A percentile compares a stretch with the other conserved stretches of the same genome.
Evolutionary conservation across 1,140 invertebrate genomes (phyloP).

Genomic region (Scylla paramamosain): DNA sequence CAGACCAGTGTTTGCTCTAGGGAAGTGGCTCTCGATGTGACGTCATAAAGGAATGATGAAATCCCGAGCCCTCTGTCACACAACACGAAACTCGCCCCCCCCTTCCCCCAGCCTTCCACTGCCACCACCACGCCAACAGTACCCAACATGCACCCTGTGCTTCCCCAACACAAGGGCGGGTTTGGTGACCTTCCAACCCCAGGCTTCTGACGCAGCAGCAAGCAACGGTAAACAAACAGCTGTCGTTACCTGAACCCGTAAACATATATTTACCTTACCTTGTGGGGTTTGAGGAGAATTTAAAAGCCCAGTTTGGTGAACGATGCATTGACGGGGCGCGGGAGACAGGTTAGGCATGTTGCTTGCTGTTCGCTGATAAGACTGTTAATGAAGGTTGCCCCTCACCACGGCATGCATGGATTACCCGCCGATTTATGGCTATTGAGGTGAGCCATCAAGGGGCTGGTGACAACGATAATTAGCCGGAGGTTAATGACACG

Average conservation of each 20-base stretch:
- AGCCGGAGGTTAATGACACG: neutral
- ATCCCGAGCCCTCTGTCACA: neutral
- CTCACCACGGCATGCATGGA: neutral
- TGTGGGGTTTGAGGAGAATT: constrained; percentile 8
- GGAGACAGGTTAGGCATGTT: neutral
- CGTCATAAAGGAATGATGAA: constrained; percentile 5
- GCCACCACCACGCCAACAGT: too few relatives aligned
- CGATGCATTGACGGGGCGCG: constrained; percentile 13
- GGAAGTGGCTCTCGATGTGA: constrained; percentile 10
- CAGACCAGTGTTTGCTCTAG: neutral
- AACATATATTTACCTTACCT: constrained; percentile 18
- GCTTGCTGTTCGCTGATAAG: constrained; percentile 5
- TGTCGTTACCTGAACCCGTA: neutral
- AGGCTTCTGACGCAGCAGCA: constrained; percentile 8
- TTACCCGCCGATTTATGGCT: constrained; percentile 21
- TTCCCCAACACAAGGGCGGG: neutral
- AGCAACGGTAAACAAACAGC: constrained; percentile 32
- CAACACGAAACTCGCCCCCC: too few relatives aligned
- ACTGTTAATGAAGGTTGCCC: constrained; percentile 21
- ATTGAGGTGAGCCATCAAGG: constrained; percentile 20
- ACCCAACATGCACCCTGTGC: neutral
- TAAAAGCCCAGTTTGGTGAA: constrained; percentile 32
- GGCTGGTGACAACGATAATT: constrained; percentile 2
- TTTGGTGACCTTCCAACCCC: neutral
- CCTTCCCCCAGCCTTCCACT: too few relatives aligned